Conservation (phyloP, 1,140 invertebrate genomes). For the Dolichoris vasculosae region DNA sequence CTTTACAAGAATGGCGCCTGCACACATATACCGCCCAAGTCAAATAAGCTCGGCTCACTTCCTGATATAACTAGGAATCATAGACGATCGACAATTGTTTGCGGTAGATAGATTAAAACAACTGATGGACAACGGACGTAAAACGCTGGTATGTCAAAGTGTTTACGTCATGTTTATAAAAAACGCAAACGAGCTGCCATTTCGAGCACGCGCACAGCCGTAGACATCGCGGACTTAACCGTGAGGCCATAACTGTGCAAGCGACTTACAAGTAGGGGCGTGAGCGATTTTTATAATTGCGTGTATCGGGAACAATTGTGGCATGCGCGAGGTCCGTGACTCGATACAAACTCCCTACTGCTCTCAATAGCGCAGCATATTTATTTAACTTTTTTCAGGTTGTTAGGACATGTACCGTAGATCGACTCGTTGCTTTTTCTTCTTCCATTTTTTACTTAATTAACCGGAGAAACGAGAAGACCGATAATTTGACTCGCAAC, state of each 20-base stretch:
- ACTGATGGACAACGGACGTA: slow-evolving; percentile 10
- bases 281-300: slow-evolving; percentile 44
- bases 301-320: background rate
- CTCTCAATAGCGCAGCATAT: background rate
- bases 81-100: slow-evolving; percentile 26
- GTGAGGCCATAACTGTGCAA: slow-evolving; percentile 31
- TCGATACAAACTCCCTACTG: background rate
- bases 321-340: background rate
- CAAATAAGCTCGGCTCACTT: slow-evolving; percentile 5
- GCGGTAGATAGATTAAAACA: slow-evolving; percentile 26
- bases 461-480: background rate
- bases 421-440: background rate
- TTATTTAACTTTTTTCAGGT: background rate
- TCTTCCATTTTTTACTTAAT: background rate
- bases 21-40: background rate
- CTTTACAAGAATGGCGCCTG: background rate
- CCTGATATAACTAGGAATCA: background rate
- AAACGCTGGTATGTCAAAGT: background rate
- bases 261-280: slow-evolving; percentile 1
- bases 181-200: background rate
- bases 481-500: background rate
- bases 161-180: slow-evolving; percentile 10
- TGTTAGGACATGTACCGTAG: no score
- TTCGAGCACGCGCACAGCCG: background rate
- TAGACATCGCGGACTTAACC: background rate